Percentiles rank a stretch among this genome's conserved stretches.
phyloP scores from a whole-genome alignment of 2,113 vertebrate genomes.

The Peromyscus californicus region DNA sequence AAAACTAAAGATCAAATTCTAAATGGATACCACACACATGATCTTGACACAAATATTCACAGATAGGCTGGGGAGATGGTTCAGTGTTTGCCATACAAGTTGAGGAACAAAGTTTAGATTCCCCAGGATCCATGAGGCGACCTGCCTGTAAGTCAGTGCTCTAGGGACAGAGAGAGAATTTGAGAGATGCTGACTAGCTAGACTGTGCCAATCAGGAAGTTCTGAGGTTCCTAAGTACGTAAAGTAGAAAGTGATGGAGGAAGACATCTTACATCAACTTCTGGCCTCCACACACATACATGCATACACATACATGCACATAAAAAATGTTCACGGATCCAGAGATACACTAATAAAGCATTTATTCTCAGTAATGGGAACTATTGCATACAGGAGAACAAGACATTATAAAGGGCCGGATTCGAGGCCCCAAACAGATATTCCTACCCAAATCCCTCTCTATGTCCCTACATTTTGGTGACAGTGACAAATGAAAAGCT shows the following conservation, averaged over 20 bases:
- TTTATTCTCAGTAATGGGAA: slow-evolving; percentile 42
- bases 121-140: not conserved
- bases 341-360: not conserved
- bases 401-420: not conserved
- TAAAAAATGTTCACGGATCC: not conserved
- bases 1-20: slow-evolving; percentile 42
- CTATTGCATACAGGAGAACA: not conserved
- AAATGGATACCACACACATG: not conserved
- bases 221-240: not conserved
- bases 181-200: not conserved
- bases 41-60: not conserved
- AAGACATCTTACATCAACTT: not conserved
- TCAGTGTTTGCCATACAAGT: not conserved
- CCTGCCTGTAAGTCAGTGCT: not conserved
- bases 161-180: not conserved
- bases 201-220: not conserved
- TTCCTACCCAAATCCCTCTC: not conserved
- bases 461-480: not conserved
- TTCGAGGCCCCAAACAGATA: not conserved
- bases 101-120: not conserved
- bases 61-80: not conserved
- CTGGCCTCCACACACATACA: too few species aligned
- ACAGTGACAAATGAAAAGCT: slow-evolving; percentile 31
- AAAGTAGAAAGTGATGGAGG: not conserved
- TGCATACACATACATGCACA: not conserved